Conservation (phyloP, 92 coral and sea anemone genomes). For the Bergia puertoricense region DNA sequence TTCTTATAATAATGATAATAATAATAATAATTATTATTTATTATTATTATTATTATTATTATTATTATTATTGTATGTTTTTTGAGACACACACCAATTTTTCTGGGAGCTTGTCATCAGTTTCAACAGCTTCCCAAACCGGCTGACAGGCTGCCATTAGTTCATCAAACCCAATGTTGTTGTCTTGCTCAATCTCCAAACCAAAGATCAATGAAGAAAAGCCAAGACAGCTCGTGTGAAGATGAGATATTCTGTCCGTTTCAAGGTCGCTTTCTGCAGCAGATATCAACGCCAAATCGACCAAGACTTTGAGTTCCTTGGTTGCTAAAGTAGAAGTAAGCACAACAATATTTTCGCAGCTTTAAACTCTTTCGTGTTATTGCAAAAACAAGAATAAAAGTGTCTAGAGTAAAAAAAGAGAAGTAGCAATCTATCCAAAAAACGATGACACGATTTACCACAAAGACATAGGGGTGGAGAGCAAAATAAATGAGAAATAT, state of each 20-base stretch:
- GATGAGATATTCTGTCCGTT: constrained; percentile 62
- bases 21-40: too few species aligned
- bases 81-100: constrained; percentile 42
- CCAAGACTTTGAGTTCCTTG: constrained; percentile 65
- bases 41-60: too few species aligned
- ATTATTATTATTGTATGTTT: not conserved
- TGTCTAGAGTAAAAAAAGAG: too few species aligned
- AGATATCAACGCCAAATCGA: constrained; percentile 73
- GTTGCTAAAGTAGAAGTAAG: constrained; percentile 15
- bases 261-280: constrained; percentile 70
- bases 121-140: constrained; percentile 64
- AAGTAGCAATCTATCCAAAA: too few species aligned
- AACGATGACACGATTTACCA: too few species aligned
- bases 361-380: too few species aligned
- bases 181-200: constrained; percentile 13
- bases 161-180: constrained; percentile 40
- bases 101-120: constrained; percentile 43
- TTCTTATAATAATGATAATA: too few species aligned
- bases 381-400: too few species aligned
- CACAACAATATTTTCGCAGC: not conserved
- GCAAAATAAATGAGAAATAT: too few species aligned
- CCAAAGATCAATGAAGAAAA: constrained; percentile 65
- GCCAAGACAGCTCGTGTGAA: constrained; percentile 69
- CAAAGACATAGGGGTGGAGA: too few species aligned
- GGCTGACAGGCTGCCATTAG: constrained; percentile 61